phyloP scores from a whole-genome alignment of 2,797 vertebrate species.

The Phrynocephalus guinanensis region DNA sequence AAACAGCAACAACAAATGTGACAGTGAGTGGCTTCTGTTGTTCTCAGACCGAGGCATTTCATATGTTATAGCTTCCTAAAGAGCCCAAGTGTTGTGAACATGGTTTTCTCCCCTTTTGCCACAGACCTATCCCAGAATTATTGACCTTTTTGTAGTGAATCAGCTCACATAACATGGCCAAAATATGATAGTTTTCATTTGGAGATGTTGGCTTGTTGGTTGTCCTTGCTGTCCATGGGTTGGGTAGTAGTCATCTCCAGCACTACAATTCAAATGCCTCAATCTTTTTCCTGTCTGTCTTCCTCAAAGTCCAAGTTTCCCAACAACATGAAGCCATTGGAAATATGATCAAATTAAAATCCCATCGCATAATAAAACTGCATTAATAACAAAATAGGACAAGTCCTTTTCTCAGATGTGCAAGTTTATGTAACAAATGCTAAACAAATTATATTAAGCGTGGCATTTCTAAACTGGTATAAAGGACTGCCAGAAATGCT shows the following conservation, averaged over 20 bases:
- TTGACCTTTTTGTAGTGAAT: too few relatives aligned
- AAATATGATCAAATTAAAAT: too few relatives aligned
- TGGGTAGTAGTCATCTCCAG: too few relatives aligned
- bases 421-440: neutral
- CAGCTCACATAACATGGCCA: too few relatives aligned
- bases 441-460: neutral
- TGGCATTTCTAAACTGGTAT: neutral
- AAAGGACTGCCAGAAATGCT: slow-evolving; percentile 23
- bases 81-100: slow-evolving; percentile 1
- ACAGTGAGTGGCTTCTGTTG: slow-evolving; percentile 7
- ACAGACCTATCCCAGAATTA: too few relatives aligned
- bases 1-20: neutral
- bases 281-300: too few relatives aligned
- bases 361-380: neutral
- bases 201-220: too few relatives aligned
- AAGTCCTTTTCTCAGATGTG: neutral
- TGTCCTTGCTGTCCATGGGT: too few relatives aligned
- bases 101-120: neutral
- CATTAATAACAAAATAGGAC: neutral
- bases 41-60: slow-evolving; percentile 9
- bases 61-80: neutral
- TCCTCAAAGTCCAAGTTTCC: too few relatives aligned
- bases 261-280: too few relatives aligned
- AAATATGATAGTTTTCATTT: too few relatives aligned
- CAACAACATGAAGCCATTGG: too few relatives aligned